A percentile compares a stretch with the other conserved stretches of the same genome.
phyloP scores from a whole-genome alignment of 2,888 invertebrate genomes.

The Urechis unicinctus region DNA sequence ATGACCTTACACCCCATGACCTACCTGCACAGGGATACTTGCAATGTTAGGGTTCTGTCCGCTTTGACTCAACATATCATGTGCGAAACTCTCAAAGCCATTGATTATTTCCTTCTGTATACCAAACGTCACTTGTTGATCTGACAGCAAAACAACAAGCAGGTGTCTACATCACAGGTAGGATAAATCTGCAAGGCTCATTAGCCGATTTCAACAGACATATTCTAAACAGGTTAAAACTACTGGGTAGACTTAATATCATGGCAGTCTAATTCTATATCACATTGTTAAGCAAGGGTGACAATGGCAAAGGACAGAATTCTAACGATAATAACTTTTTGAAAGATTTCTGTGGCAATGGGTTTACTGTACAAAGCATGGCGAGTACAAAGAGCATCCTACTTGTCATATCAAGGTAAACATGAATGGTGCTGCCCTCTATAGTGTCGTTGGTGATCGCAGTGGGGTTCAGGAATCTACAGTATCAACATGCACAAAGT shows the following conservation, averaged over 20 bases:
- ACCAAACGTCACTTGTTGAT: constrained; percentile 89
- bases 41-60: constrained; percentile 78
- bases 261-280: not conserved
- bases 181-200: too few relatives aligned
- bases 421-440: constrained; percentile 29
- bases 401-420: constrained; percentile 40
- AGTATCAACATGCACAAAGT: too few relatives aligned
- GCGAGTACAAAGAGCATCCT: too few relatives aligned
- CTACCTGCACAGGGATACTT: constrained; percentile 44
- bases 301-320: not conserved
- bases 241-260: too few relatives aligned
- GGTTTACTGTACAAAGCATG: too few relatives aligned
- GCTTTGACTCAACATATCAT: constrained; percentile 65
- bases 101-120: constrained; percentile 78
- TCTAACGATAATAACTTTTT: not conserved
- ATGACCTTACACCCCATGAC: too few relatives aligned
- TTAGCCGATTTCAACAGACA: too few relatives aligned
- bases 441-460: constrained; percentile 25
- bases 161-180: not conserved
- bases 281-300: too few relatives aligned
- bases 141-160: constrained; percentile 54
- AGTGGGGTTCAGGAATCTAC: not conserved
- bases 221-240: too few relatives aligned
- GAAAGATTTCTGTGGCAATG: too few relatives aligned
- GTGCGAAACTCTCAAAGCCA: constrained; percentile 78